Conservation (phyloP, 2,797 vertebrate species). For the Sciurus vulgaris region DNA sequence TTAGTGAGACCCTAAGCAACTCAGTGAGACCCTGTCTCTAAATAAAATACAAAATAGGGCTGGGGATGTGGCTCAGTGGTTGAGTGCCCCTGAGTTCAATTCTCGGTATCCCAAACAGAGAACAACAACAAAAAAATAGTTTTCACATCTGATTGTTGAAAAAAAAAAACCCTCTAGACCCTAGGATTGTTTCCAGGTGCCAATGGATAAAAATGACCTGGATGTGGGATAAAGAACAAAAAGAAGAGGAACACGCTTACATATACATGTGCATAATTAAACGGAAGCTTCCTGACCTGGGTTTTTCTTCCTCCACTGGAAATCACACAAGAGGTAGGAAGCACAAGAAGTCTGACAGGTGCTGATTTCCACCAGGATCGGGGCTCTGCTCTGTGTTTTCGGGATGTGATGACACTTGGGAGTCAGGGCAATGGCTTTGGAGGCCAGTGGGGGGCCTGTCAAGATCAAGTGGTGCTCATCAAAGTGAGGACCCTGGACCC, state of each 20-base stretch:
- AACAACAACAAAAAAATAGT: not conserved
- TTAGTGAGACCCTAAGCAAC: too few species aligned
- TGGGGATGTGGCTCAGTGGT: too few species aligned
- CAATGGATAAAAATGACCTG: not conserved
- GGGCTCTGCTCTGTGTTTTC: not conserved
- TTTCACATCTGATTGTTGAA: slow-evolving; percentile 13
- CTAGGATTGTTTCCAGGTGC: not conserved
- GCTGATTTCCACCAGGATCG: not conserved
- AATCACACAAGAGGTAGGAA: slow-evolving; percentile 28
- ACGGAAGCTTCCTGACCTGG: not conserved
- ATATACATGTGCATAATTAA: not conserved
- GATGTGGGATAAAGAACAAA: not conserved
- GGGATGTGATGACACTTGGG: not conserved
- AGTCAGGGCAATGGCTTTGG: not conserved
- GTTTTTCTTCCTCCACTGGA: not conserved
- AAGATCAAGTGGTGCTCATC: not conserved
- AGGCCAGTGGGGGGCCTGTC: not conserved
- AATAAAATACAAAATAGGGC: too few species aligned
- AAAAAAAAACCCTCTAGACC: not conserved
- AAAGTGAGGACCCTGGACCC: not conserved
- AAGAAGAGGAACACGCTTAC: not conserved
- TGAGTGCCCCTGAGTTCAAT: too few species aligned
- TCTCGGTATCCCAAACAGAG: too few species aligned
- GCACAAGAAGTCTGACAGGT: not conserved
- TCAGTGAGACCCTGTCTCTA: too few species aligned